These are phyloP conservation scores for Sitta europaea DNA, from an alignment of 2,113 vertebrate genomes.

Conservation along the genomic window DNA sequence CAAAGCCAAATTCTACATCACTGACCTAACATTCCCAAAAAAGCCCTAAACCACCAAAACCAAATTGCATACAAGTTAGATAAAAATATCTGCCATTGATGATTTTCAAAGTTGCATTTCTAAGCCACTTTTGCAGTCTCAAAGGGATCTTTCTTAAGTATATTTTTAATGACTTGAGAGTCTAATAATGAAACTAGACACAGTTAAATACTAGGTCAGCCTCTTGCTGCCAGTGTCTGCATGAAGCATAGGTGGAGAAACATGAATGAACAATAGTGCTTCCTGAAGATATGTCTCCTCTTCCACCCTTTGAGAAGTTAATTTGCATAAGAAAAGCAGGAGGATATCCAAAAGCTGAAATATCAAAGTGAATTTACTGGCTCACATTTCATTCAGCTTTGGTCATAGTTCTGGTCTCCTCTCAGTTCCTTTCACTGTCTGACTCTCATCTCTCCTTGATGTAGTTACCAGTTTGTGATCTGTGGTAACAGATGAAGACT, in stretches of 20 bases:
- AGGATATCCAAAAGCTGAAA: background rate
- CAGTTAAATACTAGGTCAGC: background rate
- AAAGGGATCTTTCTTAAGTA: background rate
- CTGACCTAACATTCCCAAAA: background rate
- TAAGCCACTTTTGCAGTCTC: background rate
- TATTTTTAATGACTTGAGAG: background rate
- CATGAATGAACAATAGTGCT: background rate
- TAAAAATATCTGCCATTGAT: background rate
- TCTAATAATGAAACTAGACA: background rate
- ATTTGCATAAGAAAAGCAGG: background rate
- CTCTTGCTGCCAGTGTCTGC: background rate
- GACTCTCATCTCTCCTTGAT: background rate
- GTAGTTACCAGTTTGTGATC: background rate
- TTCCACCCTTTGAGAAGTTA: background rate
- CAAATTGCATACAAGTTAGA: rapidly evolving
- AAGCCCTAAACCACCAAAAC: background rate
- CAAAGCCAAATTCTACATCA: background rate
- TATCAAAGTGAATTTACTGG: background rate
- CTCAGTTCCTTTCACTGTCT: background rate
- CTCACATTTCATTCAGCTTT: background rate
- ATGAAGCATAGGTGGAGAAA: background rate
- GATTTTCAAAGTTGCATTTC: background rate
- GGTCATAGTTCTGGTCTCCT: background rate
- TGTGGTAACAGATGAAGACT: background rate
- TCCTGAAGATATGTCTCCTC: background rate